These are phyloP conservation scores for Stomatorhinus ivindoensis DNA, from an alignment of 2,113 vertebrate genomes.

Conservation along the genomic window DNA sequence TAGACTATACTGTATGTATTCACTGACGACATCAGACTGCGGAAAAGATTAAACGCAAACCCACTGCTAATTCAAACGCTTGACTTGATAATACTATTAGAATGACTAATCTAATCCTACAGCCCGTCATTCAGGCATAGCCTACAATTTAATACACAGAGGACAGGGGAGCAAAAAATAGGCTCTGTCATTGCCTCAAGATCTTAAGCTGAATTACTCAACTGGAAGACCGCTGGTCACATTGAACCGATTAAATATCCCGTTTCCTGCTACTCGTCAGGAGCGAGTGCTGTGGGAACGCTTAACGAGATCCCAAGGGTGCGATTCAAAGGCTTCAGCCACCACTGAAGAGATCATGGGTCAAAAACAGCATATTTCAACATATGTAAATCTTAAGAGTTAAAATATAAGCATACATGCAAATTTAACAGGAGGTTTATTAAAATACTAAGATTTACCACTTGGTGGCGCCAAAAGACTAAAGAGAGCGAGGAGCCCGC, in stretches of 20 bases:
- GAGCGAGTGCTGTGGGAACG: neutral
- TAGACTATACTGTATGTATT: neutral
- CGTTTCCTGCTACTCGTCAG: neutral
- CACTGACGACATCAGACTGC: neutral
- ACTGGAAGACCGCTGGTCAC: neutral
- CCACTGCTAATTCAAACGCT: neutral
- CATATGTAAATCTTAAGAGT: neutral
- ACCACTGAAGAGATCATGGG: neutral
- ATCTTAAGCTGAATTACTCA: neutral
- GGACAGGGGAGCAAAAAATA: neutral
- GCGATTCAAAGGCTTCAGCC: neutral
- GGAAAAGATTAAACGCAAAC: neutral
- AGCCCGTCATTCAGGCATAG: neutral
- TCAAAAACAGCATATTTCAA: neutral
- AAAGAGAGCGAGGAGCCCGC: neutral
- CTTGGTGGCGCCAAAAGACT: conserved; percentile 41
- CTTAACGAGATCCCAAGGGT: neutral
- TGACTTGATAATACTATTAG: neutral
- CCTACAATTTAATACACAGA: neutral
- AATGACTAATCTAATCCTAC: conserved; percentile 4
- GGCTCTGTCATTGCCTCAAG: neutral
- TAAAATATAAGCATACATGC: neutral
- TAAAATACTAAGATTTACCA: conserved; percentile 37
- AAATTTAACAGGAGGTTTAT: neutral
- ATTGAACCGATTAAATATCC: neutral